Evolutionary conservation across 2,888 invertebrate species (phyloP).

Genomic region (Philonicus albiceps): DNA sequence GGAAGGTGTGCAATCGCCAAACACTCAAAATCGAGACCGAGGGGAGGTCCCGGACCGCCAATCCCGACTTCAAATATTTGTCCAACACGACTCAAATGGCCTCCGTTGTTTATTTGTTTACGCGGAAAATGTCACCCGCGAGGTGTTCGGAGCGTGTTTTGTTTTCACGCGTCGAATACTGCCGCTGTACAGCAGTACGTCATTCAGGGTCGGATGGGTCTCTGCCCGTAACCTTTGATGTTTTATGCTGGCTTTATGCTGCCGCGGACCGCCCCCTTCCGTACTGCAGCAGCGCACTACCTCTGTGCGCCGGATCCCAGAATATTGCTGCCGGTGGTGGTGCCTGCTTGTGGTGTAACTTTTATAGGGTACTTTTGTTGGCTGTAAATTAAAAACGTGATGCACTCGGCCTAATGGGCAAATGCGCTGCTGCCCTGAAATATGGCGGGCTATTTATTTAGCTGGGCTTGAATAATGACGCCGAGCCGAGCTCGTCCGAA

Average conservation of each 20-base stretch:
- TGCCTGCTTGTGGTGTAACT: neutral
- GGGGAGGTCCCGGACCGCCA: neutral
- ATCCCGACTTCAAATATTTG: constrained; percentile 8
- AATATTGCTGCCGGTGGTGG: neutral
- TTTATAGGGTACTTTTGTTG: constrained; percentile 40
- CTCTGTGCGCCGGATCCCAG: neutral
- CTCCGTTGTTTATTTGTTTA: constrained; percentile 17
- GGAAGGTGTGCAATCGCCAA: constrained; percentile 25
- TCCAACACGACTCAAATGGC: neutral
- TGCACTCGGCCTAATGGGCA: constrained; percentile 42
- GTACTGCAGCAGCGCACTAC: neutral
- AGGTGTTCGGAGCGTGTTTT: neutral
- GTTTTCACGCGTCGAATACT: neutral
- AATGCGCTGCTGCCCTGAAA: constrained; percentile 28
- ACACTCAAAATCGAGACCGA: neutral
- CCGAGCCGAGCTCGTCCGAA: neutral
- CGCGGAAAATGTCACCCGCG: neutral
- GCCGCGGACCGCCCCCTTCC: neutral
- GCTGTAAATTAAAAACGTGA: constrained; percentile 44
- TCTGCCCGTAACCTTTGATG: constrained; percentile 35
- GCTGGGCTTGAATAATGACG: constrained; percentile 6
- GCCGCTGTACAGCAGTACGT: constrained; percentile 1
- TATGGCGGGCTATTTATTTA: constrained; percentile 38
- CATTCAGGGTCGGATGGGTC: constrained; percentile 36
- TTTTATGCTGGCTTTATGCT: constrained; percentile 15